Percentiles rank a stretch among this genome's conserved stretches.
Evolutionary conservation across 2,797 vertebrate species (phyloP).

Genomic region (Otolemur crassicaudatus): DNA sequence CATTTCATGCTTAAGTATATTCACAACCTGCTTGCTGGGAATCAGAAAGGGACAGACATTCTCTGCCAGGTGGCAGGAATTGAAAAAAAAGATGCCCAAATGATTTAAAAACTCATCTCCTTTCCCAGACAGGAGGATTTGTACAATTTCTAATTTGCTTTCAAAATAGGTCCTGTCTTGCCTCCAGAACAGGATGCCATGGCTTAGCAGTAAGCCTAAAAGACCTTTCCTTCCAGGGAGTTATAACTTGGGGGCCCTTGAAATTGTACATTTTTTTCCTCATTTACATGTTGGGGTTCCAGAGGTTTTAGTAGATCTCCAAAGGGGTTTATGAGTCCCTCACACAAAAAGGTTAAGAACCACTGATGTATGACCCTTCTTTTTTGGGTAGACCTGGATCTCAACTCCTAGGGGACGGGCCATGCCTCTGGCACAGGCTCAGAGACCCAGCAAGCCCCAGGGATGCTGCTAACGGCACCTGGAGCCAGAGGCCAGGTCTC

Average conservation of each 20-base stretch:
- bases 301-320: not conserved
- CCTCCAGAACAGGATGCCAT: not conserved
- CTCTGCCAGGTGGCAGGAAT: not conserved
- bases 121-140: not conserved
- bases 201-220: not conserved
- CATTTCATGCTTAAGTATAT: not conserved
- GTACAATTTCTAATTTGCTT: slow-evolving; percentile 54
- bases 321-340: not conserved
- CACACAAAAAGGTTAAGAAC: not conserved
- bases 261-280: not conserved
- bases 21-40: not conserved
- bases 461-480: not conserved
- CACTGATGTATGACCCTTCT: not conserved
- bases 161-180: slow-evolving; percentile 28
- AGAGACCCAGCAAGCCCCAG: not conserved
- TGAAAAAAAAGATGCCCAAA: not conserved
- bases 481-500: not conserved
- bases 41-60: not conserved
- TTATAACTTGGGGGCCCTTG: not conserved
- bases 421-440: not conserved
- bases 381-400: not conserved
- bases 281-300: not conserved
- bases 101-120: not conserved
- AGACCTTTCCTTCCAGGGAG: not conserved
- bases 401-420: not conserved